Percentiles rank a stretch among this genome's conserved stretches.
Conservation (phyloP, 1,140 invertebrate genomes). For the Ephestia elutella region DNA sequence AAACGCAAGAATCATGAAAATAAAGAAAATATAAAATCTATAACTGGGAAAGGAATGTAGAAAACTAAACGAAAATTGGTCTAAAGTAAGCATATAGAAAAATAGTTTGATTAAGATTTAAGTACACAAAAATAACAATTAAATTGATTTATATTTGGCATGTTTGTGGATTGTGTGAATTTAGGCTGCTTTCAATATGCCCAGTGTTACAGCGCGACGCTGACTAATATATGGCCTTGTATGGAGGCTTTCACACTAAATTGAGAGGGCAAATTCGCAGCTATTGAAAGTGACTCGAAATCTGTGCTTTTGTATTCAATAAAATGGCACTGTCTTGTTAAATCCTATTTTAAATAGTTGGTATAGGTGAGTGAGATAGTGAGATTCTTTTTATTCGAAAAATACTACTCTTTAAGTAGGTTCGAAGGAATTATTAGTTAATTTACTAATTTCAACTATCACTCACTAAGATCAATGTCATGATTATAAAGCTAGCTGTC, state of each 20-base stretch:
- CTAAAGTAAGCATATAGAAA: not conserved
- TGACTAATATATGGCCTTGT: no score
- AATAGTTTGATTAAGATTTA: not conserved
- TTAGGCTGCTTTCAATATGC: not conserved
- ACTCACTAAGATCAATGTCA: constrained; percentile 2
- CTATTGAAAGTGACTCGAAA: not conserved
- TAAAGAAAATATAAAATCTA: not conserved
- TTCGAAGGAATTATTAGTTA: not conserved
- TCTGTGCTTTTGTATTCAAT: not conserved
- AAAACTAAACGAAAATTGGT: not conserved
- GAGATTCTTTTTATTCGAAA: not conserved
- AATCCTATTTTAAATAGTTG: not conserved
- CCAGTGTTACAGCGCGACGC: no score
- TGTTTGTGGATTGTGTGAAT: not conserved
- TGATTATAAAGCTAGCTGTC: not conserved
- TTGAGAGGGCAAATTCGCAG: no score
- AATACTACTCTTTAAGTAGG: not conserved
- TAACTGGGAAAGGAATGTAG: not conserved
- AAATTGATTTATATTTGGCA: not conserved
- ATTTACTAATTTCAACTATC: not conserved
- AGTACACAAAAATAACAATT: not conserved
- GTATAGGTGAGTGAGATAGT: not conserved
- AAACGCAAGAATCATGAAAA: not conserved
- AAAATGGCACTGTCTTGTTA: not conserved
- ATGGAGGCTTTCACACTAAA: no score